phyloP scores from a whole-genome alignment of 1,140 invertebrate genomes.

The Temnothorax curvispinosus region DNA sequence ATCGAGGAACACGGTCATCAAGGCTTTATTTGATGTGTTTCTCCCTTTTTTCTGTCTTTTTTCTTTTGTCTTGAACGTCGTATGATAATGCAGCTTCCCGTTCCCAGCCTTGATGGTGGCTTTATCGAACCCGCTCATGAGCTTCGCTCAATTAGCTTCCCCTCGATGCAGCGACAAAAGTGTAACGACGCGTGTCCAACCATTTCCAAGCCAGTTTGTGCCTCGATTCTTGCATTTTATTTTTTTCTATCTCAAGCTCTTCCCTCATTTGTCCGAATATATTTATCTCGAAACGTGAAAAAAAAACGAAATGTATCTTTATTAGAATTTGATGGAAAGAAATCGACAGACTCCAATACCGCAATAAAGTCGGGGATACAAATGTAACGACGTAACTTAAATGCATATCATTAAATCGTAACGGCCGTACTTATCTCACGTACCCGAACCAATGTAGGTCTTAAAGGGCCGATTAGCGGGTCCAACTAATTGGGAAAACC shows the following conservation, averaged over 20 bases:
- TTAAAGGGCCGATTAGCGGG: slow-evolving; percentile 65
- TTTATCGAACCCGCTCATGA: slow-evolving; percentile 42
- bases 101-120: slow-evolving; percentile 19
- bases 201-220: neutral
- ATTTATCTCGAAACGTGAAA: neutral
- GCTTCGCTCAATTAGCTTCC: slow-evolving; percentile 44
- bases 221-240: slow-evolving; percentile 11
- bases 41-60: neutral
- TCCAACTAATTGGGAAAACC: slow-evolving; percentile 73
- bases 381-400: slow-evolving; percentile 19
- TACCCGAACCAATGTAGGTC: slow-evolving; percentile 36
- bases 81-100: slow-evolving; percentile 31
- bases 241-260: neutral
- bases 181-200: slow-evolving; percentile 17
- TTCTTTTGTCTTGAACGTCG: neutral
- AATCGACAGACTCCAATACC: neutral
- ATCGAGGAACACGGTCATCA: slow-evolving; percentile 19
- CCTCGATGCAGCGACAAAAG: slow-evolving; percentile 41
- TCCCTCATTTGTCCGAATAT: neutral
- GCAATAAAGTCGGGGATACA: neutral
- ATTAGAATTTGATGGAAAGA: neutral
- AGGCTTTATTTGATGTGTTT: neutral
- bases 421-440: slow-evolving; percentile 7
- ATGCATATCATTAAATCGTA: neutral
- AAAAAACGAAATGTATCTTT: neutral